Evolutionary conservation across 2,797 vertebrate species (phyloP).

Genomic region (Mus caroli): DNA sequence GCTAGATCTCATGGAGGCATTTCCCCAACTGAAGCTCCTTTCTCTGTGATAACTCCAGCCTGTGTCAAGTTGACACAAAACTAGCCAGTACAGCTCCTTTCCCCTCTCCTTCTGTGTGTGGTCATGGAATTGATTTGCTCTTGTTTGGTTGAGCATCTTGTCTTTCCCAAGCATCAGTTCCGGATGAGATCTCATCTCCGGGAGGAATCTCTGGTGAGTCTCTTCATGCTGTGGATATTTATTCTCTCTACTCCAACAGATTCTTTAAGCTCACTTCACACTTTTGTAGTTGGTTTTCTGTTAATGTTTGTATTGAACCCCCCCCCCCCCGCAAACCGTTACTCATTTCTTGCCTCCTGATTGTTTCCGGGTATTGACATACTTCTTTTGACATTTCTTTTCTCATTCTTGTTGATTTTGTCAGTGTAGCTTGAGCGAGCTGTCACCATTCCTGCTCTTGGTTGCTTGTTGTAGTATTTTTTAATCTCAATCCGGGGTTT

Average conservation of each 20-base stretch:
- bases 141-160: not conserved
- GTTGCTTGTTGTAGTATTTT: not conserved
- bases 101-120: too few species aligned
- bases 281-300: not conserved
- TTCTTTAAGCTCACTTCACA: not conserved
- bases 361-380: not conserved
- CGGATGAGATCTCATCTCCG: not conserved
- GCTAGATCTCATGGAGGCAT: too few species aligned
- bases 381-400: slow-evolving; percentile 7
- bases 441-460: not conserved
- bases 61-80: too few species aligned
- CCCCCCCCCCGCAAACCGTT: not conserved
- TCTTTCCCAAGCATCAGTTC: slow-evolving; percentile 7
- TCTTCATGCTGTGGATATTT: not conserved
- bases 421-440: not conserved
- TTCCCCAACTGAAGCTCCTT: too few species aligned
- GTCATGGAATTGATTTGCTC: not conserved
- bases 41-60: too few species aligned
- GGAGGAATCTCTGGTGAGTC: not conserved
- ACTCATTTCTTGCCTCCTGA: not conserved
- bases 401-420: slow-evolving; percentile 23
- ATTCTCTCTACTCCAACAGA: not conserved
- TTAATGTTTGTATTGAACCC: not conserved
- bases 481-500: too few species aligned
- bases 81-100: not conserved